Conservation (phyloP, 2,797 vertebrate genomes). For the Eleutherodactylus coqui region DNA sequence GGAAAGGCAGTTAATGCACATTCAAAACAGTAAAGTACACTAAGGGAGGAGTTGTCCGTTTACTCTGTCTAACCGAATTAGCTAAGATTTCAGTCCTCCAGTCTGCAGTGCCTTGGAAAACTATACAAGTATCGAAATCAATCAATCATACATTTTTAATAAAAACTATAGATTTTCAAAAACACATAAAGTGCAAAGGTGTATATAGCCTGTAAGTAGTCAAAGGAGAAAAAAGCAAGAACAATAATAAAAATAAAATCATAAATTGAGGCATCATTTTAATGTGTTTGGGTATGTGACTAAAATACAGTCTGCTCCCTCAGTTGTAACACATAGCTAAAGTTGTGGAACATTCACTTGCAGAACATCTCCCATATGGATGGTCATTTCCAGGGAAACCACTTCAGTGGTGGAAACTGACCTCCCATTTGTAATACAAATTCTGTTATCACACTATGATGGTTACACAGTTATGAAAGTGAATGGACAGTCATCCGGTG, state of each 20-base stretch:
- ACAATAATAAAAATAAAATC: neutral
- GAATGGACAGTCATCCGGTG: neutral
- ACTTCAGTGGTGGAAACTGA: neutral
- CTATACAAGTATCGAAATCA: too few species aligned
- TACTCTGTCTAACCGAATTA: too few species aligned
- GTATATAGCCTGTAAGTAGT: too few species aligned
- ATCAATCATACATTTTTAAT: too few species aligned
- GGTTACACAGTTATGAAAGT: neutral
- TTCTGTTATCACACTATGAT: neutral
- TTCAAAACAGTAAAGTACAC: too few species aligned
- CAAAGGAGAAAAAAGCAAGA: neutral
- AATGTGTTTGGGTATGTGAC: neutral
- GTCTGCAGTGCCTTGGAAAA: too few species aligned
- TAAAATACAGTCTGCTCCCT: neutral
- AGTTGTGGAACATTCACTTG: constrained; percentile 26
- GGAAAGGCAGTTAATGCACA: too few species aligned
- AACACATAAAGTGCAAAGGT: too few species aligned
- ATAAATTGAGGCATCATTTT: neutral
- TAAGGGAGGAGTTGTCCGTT: too few species aligned
- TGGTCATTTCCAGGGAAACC: neutral
- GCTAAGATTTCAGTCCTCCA: too few species aligned
- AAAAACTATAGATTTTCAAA: too few species aligned
- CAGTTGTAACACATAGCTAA: too few species aligned
- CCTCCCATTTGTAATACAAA: neutral
- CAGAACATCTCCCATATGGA: constrained; percentile 36